Percentiles rank a stretch among this genome's conserved stretches.
These are phyloP conservation scores for Eilema griseolum DNA, from an alignment of 2,888 invertebrate genomes.

Conservation along the genomic window DNA sequence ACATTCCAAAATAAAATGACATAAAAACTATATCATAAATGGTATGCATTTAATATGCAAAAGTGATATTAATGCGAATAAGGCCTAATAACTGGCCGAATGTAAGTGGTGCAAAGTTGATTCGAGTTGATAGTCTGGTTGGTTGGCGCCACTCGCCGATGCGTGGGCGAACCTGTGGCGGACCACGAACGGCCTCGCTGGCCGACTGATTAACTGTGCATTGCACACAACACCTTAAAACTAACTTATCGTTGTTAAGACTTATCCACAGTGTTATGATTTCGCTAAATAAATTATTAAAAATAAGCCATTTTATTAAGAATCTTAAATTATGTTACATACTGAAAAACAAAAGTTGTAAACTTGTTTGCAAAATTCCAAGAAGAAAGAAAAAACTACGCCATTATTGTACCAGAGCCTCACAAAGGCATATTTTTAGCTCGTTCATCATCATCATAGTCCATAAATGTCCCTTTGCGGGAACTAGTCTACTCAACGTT, in stretches of 20 bases:
- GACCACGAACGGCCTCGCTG: constrained; percentile 59
- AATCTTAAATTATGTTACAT: too few relatives aligned
- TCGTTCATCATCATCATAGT: neutral
- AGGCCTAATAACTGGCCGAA: constrained; percentile 58
- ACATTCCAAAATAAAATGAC: constrained; percentile 7
- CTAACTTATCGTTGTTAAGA: constrained; percentile 1
- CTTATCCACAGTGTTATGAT: neutral
- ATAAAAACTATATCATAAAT: constrained; percentile 10
- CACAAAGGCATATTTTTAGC: neutral
- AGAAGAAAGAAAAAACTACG: neutral
- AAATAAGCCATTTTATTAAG: too few relatives aligned
- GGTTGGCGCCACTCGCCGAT: constrained; percentile 60
- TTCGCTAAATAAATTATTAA: neutral
- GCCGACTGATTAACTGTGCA: constrained; percentile 71
- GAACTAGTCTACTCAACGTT: neutral
- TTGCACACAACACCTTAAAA: constrained; percentile 54
- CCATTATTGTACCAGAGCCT: neutral
- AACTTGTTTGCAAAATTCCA: neutral
- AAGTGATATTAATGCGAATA: constrained; percentile 41
- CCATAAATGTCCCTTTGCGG: neutral
- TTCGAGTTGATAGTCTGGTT: constrained; percentile 57
- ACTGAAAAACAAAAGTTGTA: neutral
- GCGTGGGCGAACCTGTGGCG: constrained; percentile 77
- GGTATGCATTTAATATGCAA: constrained; percentile 25
- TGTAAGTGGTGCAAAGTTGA: constrained; percentile 60